Evolutionary conservation across 2,888 invertebrate species (phyloP).

Genomic region (Brachylomia viminalis): DNA sequence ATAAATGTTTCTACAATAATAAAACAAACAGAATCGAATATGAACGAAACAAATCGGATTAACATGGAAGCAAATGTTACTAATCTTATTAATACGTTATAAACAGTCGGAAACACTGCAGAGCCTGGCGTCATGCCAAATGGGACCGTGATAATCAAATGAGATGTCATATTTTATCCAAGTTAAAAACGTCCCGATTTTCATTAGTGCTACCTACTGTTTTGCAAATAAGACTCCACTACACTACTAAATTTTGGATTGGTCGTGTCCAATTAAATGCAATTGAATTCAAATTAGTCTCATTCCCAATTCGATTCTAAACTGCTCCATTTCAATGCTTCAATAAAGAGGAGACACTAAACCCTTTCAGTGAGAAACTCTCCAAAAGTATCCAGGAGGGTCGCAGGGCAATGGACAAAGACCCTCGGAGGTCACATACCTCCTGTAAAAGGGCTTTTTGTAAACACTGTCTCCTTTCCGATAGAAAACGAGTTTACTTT

Average conservation of each 20-base stretch:
- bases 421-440: conserved; percentile 71
- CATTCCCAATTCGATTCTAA: conserved; percentile 35
- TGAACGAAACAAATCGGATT: conserved; percentile 48
- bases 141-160: conserved; percentile 54
- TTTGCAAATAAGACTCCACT: conserved; percentile 14
- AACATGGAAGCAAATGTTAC: conserved; percentile 46
- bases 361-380: conserved; percentile 57
- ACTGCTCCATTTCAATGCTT: conserved; percentile 36
- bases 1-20: conserved; percentile 13
- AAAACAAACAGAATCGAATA: conserved; percentile 49
- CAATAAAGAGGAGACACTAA: conserved; percentile 62
- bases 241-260: conserved; percentile 15
- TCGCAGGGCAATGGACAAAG: conserved; percentile 74
- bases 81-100: conserved; percentile 58
- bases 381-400: conserved; percentile 59
- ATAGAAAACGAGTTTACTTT: conserved; percentile 78
- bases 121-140: conserved; percentile 60
- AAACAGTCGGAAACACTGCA: conserved; percentile 48
- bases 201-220: conserved; percentile 40
- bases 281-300: conserved; percentile 31
- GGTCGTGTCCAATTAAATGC: conserved; percentile 10
- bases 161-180: conserved; percentile 54
- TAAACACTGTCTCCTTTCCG: conserved; percentile 76
- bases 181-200: conserved; percentile 42
- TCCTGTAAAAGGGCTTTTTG: conserved; percentile 70